Evolutionary conservation across 2,888 invertebrate species (phyloP), one percentile per base, ranked within the genome.

Genomic region (Eupithecia subfuscata): DNA sequence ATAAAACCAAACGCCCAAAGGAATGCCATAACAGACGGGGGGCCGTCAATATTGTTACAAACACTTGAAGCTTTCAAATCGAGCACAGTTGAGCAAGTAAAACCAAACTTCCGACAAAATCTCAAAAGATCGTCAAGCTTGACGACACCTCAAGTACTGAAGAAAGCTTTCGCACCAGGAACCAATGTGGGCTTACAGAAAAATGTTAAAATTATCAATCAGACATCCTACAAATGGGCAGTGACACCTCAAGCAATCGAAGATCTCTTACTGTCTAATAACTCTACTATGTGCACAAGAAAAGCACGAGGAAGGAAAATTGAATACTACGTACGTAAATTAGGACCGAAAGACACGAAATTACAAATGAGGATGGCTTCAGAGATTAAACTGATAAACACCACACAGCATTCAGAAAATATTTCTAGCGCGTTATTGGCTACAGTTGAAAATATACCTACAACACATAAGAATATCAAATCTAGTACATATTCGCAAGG

Each of bases 281-380:
- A 56, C 8, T 68, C 68, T 56, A 73, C 68, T 6, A 64, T 2
- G 25, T 73, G 69, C 40, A 73, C 71, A 43, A 76, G 75, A 14
- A 60, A 25, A 60, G 5, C 60, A 60, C 22, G 25, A 60, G 22
- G n/a, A 9, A 69, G 25, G n/a, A 7, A 45, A 56, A 37, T 68
- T 64, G 11, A 9, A 64, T 64, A 64, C 18, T 22, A 34, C 30
- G 1, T 64, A 64, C 64, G 60, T 25, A 3, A 60, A 60, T 25
- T 60, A 12, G 34, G 7, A 34, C 22, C 37, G n/a, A n/a, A 68
- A 18, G 7, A 2, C 6, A 60, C 12, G 5, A 60, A 68, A 0
- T 22, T 68, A 25, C 22, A 22, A 11, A 40, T 68, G 11, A 68
- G 68, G 14, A 22, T 22, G 43, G 64, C 9, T 18, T 34, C 64